phyloP scores from a whole-genome alignment of 2,888 invertebrate species.

The Tridacna gigas region DNA sequence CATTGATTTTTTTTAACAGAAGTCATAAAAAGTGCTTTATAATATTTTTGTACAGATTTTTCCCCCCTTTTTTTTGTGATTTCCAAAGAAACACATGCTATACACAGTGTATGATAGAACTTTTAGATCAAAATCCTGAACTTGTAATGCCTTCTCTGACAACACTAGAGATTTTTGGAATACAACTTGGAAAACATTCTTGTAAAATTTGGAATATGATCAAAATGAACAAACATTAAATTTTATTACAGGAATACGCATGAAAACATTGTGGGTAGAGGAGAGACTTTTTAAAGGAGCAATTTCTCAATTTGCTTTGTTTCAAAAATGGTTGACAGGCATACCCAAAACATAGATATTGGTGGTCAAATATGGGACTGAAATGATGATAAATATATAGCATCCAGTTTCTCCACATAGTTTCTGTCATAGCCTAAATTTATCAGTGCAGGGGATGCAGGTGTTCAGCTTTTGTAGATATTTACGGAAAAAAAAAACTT shows the following conservation, averaged over 20 bases:
- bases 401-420: too few species aligned
- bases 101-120: too few species aligned
- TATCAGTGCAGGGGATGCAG: too few species aligned
- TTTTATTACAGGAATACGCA: background rate
- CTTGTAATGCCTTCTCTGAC: background rate
- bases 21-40: slow-evolving; percentile 20
- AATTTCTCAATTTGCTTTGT: too few species aligned
- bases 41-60: background rate
- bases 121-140: background rate
- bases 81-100: background rate
- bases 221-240: too few species aligned
- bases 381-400: too few species aligned
- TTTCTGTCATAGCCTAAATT: too few species aligned
- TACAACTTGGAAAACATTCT: background rate
- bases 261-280: background rate
- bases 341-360: too few species aligned
- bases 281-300: too few species aligned
- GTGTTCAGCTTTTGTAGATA: background rate
- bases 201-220: background rate
- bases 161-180: background rate
- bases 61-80: background rate
- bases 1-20: background rate
- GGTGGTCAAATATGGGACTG: too few species aligned
- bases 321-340: too few species aligned
- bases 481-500: background rate